Evolutionary conservation across 1,140 invertebrate species (phyloP).

Genomic region (Pachyrhynchus sulphureomaculatus): DNA sequence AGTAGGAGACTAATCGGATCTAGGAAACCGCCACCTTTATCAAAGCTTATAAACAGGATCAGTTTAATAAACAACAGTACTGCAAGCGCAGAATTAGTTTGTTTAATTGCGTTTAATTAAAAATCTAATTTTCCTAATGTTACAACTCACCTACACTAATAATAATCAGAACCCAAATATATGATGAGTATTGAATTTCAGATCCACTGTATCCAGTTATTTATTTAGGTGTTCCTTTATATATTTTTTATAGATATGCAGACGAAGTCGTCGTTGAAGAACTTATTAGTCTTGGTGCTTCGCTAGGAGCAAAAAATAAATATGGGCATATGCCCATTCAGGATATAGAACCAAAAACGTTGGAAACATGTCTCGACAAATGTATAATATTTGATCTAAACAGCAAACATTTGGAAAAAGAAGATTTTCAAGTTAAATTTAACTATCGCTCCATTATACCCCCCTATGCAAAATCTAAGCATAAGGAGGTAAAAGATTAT

Average conservation of each 20-base stretch:
- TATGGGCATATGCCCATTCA: constrained; percentile 67
- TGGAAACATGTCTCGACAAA: constrained; percentile 70
- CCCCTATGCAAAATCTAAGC: background rate
- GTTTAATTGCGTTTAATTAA: too few relatives aligned
- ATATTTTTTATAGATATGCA: constrained; percentile 55
- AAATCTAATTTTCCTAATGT: too few relatives aligned
- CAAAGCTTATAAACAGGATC: too few relatives aligned
- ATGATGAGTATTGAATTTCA: too few relatives aligned
- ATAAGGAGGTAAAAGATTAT: background rate
- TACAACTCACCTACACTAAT: too few relatives aligned
- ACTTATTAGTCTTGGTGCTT: constrained; percentile 67
- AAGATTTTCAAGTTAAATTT: constrained; percentile 69
- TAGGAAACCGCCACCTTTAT: too few relatives aligned
- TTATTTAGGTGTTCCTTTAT: too few relatives aligned
- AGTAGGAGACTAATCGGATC: too few relatives aligned
- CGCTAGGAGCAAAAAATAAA: constrained; percentile 66
- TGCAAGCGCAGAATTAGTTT: too few relatives aligned
- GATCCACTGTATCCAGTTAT: too few relatives aligned
- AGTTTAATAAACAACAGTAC: too few relatives aligned
- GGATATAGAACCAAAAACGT: constrained; percentile 63
- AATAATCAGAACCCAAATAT: too few relatives aligned
- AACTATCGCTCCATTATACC: constrained; percentile 67
- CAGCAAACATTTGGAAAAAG: constrained; percentile 59
- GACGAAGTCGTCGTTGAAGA: constrained; percentile 60
- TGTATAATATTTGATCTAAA: constrained; percentile 54